phyloP scores from a whole-genome alignment of 2,113 vertebrate species.

The Holacanthus passer region DNA sequence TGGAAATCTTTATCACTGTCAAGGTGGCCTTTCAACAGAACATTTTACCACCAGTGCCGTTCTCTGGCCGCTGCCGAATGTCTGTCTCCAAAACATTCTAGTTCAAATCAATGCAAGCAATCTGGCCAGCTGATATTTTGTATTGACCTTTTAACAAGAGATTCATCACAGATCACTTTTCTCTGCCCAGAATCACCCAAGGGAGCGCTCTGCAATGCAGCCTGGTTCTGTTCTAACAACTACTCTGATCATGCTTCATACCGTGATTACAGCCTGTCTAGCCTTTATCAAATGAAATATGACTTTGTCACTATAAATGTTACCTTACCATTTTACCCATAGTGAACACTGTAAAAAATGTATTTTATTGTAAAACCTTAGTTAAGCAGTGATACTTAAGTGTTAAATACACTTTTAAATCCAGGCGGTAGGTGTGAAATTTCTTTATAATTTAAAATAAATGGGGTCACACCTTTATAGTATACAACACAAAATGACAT shows the following conservation, averaged over 20 bases:
- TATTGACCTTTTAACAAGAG: conserved; percentile 76
- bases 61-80: conserved; percentile 38
- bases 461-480: not conserved
- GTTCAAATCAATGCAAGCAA: conserved; percentile 68
- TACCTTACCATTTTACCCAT: not conserved
- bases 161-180: conserved; percentile 74
- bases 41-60: conserved; percentile 35
- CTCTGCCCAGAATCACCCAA: conserved; percentile 47
- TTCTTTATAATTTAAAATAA: too few relatives aligned
- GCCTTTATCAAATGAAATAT: conserved; percentile 31
- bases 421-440: not conserved
- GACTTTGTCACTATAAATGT: conserved; percentile 13
- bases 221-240: conserved; percentile 17
- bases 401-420: not conserved
- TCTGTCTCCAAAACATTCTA: conserved; percentile 45
- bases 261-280: conserved; percentile 35
- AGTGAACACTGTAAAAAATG: not conserved
- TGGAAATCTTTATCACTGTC: conserved; percentile 64
- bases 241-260: conserved; percentile 26
- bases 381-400: not conserved
- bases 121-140: conserved; percentile 73
- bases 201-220: conserved; percentile 41
- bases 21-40: conserved; percentile 60
- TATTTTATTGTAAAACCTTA: not conserved
- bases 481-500: not conserved